phyloP scores from a whole-genome alignment of 1,140 invertebrate genomes.

The Cotesia vestalis region DNA sequence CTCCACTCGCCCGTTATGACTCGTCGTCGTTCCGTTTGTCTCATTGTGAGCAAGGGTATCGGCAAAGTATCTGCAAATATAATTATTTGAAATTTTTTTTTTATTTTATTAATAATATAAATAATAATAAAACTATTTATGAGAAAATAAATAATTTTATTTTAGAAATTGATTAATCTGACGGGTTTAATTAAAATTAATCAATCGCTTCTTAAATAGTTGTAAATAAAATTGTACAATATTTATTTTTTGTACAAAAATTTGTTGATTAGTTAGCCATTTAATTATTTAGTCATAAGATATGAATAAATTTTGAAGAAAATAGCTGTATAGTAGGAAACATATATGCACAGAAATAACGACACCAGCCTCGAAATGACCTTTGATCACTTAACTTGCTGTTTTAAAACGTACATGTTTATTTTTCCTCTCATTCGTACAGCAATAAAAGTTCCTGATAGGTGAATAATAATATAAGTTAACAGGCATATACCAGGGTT shows the following conservation, averaged over 20 bases:
- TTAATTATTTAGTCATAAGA: too few species aligned
- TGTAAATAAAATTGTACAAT: too few species aligned
- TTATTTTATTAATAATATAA: not conserved
- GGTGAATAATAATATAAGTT: slow-evolving; percentile 5
- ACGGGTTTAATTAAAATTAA: too few species aligned
- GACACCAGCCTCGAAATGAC: not conserved
- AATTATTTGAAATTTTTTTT: slow-evolving; percentile 16
- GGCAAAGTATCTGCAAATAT: slow-evolving; percentile 66
- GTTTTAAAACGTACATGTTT: slow-evolving; percentile 3
- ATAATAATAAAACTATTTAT: too few species aligned
- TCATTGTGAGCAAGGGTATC: slow-evolving; percentile 70
- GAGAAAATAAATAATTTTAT: too few species aligned
- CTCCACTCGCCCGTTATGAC: slow-evolving; percentile 50
- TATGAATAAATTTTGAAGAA: too few species aligned
- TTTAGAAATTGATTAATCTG: too few species aligned
- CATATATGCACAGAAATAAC: not conserved
- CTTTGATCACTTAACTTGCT: not conserved
- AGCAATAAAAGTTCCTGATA: slow-evolving; percentile 32
- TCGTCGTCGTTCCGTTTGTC: slow-evolving; percentile 52
- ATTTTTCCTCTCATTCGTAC: slow-evolving; percentile 12
- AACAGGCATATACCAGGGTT: slow-evolving; percentile 35
- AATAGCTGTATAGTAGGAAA: too few species aligned
- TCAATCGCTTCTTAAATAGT: too few species aligned
- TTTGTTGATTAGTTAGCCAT: too few species aligned
- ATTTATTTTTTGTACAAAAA: too few species aligned